Base-by-base conservation (phyloP, 2,113 vertebrate species). In the Bagarius yarrelli region DNA sequence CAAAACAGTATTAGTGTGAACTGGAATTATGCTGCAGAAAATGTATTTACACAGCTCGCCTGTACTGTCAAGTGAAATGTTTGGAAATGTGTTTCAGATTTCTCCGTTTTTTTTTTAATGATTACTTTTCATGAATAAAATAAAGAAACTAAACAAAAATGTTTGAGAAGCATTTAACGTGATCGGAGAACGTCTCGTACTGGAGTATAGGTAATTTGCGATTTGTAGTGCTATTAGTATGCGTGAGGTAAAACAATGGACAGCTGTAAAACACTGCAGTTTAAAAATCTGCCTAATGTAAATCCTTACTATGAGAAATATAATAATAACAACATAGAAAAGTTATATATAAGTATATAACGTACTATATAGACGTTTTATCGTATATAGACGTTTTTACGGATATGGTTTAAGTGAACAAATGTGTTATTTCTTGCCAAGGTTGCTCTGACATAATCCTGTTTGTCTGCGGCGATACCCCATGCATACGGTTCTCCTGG, bases 1-100 rank as follows among this genome's bases (percentile, higher is more conserved):
- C 95, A 97, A 98, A 97, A 97, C 94, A 96, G 95, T 96, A 95
- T 98, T 97, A 98, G 95, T 93, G 94, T 95, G 96, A 95, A 96
- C 90, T 91, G 88, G 88, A 91, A 91, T 93, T 91, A 91, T 90
- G 90, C 91, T 88, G 89, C 91, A 81, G 34, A 61, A 47, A 32
- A 70, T 78, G n/a, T 55, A 78, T 78, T 70, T 69, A 30, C 40
- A 71, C 25, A 50, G 32, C 21, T 78, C 30, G 78, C 53, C 50
- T 79, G n/a, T 71, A 70, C 73, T 78, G 74, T 72, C 74, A 74
- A 73, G 50, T 84, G 61, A 79, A 71, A 82, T 81, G 25, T 80
- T 59, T 67, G 70, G 32, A 78, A 84, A 81, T 78, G 44, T 78
- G 75, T 59, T 76, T 81, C 59, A 52, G 56, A 80, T 53, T 55